phyloP scores from a whole-genome alignment of 2,113 vertebrate genomes.

The Nothoprocta perdicaria region DNA sequence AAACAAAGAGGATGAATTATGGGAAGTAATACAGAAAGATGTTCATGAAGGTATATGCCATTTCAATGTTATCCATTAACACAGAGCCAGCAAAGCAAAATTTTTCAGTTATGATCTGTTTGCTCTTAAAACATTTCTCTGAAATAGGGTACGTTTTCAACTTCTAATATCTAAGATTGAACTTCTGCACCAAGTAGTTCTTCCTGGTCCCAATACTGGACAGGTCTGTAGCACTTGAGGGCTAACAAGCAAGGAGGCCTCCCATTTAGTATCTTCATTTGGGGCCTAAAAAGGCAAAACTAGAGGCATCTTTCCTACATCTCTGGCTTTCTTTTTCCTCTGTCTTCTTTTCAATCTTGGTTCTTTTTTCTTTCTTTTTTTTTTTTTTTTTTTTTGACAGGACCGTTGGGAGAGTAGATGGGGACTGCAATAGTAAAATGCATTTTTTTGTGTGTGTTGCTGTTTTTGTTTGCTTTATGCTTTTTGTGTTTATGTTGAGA shows the following conservation, averaged over 20 bases:
- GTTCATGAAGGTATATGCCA: not conserved
- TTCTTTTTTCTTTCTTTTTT: not conserved
- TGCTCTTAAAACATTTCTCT: constrained; percentile 40
- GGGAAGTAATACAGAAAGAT: not conserved
- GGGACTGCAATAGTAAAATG: not conserved
- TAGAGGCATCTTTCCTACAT: not conserved
- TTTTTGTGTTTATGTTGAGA: not conserved
- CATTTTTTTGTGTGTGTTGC: not conserved
- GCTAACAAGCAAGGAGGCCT: not conserved
- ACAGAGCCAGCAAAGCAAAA: not conserved
- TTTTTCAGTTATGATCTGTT: constrained; percentile 58
- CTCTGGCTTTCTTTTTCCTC: not conserved
- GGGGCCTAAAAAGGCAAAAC: not conserved
- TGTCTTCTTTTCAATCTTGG: not conserved
- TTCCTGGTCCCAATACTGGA: not conserved
- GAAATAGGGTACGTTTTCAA: constrained; percentile 42
- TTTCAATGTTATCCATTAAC: constrained; percentile 23
- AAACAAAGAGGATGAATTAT: constrained; percentile 41
- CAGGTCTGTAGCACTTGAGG: not conserved
- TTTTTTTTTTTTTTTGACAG: not conserved
- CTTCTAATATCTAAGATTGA: constrained; percentile 18
- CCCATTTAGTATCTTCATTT: not conserved
- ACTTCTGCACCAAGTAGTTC: not conserved
- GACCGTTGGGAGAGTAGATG: not conserved
- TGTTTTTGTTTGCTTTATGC: not conserved